Conservation (phyloP, 2,888 invertebrate species). For the Scelioninae gen. 2 region DNA sequence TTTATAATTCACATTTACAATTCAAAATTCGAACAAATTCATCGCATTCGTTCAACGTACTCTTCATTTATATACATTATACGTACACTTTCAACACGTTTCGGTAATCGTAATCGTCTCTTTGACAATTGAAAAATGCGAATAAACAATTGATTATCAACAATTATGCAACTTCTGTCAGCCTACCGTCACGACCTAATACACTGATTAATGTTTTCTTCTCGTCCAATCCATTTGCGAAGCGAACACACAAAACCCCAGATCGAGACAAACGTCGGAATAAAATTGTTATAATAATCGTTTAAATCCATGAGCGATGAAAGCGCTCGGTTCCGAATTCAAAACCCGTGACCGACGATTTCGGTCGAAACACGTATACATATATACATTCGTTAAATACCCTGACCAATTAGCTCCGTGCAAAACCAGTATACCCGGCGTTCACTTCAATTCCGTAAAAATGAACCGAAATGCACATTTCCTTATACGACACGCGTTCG, state of each 20-base stretch:
- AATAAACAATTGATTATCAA: constrained; percentile 13
- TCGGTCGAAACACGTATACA: constrained; percentile 29
- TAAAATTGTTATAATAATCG: too few relatives aligned
- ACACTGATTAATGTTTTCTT: neutral
- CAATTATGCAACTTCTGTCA: neutral
- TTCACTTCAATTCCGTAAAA: constrained; percentile 1
- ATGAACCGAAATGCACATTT: constrained; percentile 31
- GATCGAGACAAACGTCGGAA: too few relatives aligned
- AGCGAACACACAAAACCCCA: too few relatives aligned
- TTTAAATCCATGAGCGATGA: constrained; percentile 8
- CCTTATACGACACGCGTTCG: constrained; percentile 20
- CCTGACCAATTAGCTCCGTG: constrained; percentile 27
- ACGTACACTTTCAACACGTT: too few relatives aligned
- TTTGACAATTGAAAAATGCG: too few relatives aligned
- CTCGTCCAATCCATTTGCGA: neutral
- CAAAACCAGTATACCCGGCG: constrained; percentile 14
- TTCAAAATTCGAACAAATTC: too few relatives aligned
- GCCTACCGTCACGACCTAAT: constrained; percentile 4
- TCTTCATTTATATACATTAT: too few relatives aligned
- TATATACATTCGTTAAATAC: constrained; percentile 24
- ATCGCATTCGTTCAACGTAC: too few relatives aligned
- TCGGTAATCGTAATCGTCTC: too few relatives aligned
- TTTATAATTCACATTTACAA: too few relatives aligned
- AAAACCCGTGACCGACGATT: constrained; percentile 38
- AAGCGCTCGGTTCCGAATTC: constrained; percentile 18